Conservation (phyloP, 2,888 invertebrate genomes). For the Lithophane socia region DNA sequence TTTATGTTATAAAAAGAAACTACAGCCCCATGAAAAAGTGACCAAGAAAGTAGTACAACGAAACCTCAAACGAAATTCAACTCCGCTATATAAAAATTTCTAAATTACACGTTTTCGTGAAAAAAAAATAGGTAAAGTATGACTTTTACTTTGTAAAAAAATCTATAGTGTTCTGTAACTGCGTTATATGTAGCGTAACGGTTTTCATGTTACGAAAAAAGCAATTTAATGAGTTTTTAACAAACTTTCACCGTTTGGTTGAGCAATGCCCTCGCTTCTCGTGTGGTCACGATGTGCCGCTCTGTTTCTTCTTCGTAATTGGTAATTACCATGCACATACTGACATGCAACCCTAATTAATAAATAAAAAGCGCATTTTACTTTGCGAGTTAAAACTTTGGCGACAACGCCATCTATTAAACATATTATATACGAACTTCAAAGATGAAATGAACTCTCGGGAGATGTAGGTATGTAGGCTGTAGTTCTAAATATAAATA, state of each 20-base stretch:
- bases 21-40: conserved; percentile 1
- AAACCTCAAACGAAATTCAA: conserved; percentile 38
- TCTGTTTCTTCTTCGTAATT: conserved; percentile 69
- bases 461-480: background rate
- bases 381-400: background rate
- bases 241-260: conserved; percentile 79
- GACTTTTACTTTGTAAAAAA: conserved; percentile 65
- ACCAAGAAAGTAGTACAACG: conserved; percentile 15
- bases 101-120: conserved; percentile 49
- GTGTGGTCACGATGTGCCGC: conserved; percentile 66
- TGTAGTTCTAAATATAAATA: background rate
- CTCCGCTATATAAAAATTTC: conserved; percentile 36
- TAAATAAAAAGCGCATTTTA: conserved; percentile 40
- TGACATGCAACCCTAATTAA: conserved; percentile 63
- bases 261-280: conserved; percentile 63
- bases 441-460: background rate
- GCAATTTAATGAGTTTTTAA: conserved; percentile 74
- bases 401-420: conserved; percentile 49
- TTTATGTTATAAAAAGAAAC: conserved; percentile 14
- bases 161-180: conserved; percentile 47
- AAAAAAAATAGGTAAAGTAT: conserved; percentile 44
- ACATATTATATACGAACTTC: background rate
- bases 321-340: conserved; percentile 64
- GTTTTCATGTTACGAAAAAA: conserved; percentile 78
- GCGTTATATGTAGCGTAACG: conserved; percentile 74